A percentile compares a stretch with the other conserved stretches of the same genome.
These are phyloP conservation scores for Brachynemurus nebulosus DNA, from an alignment of 2,888 invertebrate species.

Conservation along the genomic window DNA sequence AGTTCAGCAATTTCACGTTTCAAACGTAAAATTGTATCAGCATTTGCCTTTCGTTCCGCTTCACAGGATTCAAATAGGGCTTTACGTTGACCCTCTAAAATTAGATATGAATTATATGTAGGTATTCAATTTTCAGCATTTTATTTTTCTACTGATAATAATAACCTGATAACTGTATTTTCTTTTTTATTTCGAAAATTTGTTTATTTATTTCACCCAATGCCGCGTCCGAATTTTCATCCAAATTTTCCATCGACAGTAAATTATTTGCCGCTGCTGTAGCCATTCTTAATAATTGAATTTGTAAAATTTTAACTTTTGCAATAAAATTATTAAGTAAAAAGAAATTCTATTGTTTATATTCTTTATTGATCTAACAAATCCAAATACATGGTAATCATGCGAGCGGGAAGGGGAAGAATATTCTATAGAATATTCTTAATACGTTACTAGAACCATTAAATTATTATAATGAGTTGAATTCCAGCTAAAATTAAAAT, in stretches of 20 bases:
- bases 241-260: neutral
- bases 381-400: too few species aligned
- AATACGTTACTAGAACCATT: too few species aligned
- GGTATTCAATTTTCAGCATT: neutral
- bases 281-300: too few species aligned
- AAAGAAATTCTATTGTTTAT: too few species aligned
- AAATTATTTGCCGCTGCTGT: too few species aligned
- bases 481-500: too few species aligned
- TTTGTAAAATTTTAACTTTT: too few species aligned
- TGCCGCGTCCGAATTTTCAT: conserved; percentile 28
- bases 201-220: conserved; percentile 53
- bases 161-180: conserved; percentile 69
- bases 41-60: conserved; percentile 55
- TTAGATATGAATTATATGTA: neutral
- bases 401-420: too few species aligned
- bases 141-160: conserved; percentile 12
- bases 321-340: too few species aligned
- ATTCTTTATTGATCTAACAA: too few species aligned
- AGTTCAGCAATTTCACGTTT: conserved; percentile 60
- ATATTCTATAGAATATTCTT: too few species aligned
- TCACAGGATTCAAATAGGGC: conserved; percentile 72
- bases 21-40: conserved; percentile 51
- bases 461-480: too few species aligned
- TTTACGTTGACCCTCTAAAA: conserved; percentile 68
- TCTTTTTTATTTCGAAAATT: conserved; percentile 74